Conservation (phyloP, 2,113 vertebrate species). For the Salvator merianae region DNA sequence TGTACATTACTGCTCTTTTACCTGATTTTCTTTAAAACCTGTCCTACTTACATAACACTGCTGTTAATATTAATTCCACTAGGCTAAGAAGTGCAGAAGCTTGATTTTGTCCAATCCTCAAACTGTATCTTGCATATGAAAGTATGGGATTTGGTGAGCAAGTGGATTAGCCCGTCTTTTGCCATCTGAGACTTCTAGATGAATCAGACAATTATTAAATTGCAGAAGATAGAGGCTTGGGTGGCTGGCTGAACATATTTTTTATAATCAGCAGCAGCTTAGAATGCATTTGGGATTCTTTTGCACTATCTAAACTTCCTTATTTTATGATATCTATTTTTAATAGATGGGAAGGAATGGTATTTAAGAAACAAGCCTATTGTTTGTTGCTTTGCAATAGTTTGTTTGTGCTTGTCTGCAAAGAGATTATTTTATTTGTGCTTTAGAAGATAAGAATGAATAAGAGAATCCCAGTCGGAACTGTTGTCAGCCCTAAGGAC, state of each 20-base stretch:
- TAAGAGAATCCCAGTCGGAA: conserved; percentile 46
- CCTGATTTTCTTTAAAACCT: not conserved
- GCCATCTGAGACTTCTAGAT: conserved; percentile 44
- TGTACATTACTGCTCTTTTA: conserved; percentile 13
- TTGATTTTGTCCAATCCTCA: conserved; percentile 36
- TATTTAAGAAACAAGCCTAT: conserved; percentile 35
- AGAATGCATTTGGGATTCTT: conserved; percentile 25
- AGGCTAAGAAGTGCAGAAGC: conserved; percentile 37
- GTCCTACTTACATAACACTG: conserved; percentile 41
- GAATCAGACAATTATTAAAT: conserved; percentile 61
- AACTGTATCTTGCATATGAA: conserved; percentile 39
- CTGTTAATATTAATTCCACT: conserved; percentile 35
- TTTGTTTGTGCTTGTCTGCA: conserved; percentile 41
- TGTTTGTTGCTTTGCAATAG: conserved; percentile 20
- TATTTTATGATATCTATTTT: conserved; percentile 44
- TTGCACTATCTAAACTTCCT: conserved; percentile 26
- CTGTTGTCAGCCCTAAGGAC: conserved; percentile 37
- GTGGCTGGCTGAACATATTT: conserved; percentile 46
- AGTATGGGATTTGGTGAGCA: conserved; percentile 39
- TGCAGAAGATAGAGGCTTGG: conserved; percentile 52
- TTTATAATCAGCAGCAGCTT: conserved; percentile 43
- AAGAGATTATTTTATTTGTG: conserved; percentile 58
- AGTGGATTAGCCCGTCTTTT: conserved; percentile 65
- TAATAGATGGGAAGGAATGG: conserved; percentile 30
- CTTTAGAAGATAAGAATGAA: conserved; percentile 68